These are phyloP conservation scores for Hybognathus amarus DNA, from an alignment of 2,797 vertebrate genomes.

Conservation along the genomic window DNA sequence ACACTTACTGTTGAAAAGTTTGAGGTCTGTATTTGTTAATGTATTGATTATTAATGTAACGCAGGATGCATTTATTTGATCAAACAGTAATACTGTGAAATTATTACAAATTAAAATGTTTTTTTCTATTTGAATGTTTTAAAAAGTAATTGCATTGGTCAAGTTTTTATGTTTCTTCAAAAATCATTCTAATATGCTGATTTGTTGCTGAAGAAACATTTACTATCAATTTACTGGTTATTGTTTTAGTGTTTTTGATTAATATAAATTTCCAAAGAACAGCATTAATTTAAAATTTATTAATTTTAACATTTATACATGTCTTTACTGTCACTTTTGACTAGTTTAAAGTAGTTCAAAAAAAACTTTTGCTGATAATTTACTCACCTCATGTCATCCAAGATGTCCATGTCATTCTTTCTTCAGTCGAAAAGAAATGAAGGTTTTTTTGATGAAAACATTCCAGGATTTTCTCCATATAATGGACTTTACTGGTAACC, in stretches of 20 bases:
- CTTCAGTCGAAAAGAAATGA: too few species aligned
- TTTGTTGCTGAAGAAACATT: background rate
- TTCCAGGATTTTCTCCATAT: too few species aligned
- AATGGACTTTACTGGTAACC: too few species aligned
- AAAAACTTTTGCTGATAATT: too few species aligned
- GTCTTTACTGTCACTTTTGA: background rate
- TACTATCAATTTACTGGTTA: background rate
- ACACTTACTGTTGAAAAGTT: background rate
- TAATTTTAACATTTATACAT: background rate
- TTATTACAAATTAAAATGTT: background rate
- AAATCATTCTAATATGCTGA: background rate
- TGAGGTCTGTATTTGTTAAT: background rate
- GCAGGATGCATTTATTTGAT: background rate
- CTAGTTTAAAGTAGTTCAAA: too few species aligned
- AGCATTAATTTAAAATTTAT: background rate
- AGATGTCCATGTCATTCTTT: too few species aligned
- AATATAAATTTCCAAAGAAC: background rate
- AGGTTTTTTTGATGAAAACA: too few species aligned
- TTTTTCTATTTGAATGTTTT: background rate
- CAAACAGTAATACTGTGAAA: background rate
- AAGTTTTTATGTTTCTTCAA: background rate
- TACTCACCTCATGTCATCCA: too few species aligned
- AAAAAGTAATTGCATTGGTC: background rate
- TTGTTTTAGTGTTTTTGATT: background rate
- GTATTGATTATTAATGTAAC: background rate